These are phyloP conservation scores for Fukomys damarensis DNA, from an alignment of 2,113 vertebrate genomes.

Conservation along the genomic window DNA sequence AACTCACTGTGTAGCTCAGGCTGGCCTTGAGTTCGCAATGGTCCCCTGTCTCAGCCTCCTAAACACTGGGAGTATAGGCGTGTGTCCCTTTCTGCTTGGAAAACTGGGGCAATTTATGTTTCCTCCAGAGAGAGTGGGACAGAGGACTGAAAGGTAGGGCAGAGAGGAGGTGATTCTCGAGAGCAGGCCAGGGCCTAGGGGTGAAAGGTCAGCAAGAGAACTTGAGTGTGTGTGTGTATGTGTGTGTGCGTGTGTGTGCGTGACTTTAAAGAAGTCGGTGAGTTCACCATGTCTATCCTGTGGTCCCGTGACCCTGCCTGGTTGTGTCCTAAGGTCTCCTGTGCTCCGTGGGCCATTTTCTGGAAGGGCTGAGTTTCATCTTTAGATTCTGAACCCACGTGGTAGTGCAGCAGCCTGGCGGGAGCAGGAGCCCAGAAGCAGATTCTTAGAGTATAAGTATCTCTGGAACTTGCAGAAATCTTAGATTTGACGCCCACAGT, in stretches of 20 bases:
- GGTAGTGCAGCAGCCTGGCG: not conserved
- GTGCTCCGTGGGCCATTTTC: not conserved
- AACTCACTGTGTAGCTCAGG: not conserved
- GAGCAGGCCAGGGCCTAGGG: not conserved
- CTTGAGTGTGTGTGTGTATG: not conserved
- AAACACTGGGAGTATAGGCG: not conserved
- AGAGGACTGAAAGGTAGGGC: not conserved
- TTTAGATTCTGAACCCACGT: not conserved
- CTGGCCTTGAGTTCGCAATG: not conserved
- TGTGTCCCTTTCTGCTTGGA: not conserved
- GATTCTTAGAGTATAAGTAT: not conserved
- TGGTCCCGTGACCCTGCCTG: not conserved
- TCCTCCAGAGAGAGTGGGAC: not conserved
- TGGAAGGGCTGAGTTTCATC: not conserved
- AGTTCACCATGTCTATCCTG: not conserved
- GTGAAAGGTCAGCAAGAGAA: not conserved
- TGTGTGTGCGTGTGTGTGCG: not conserved
- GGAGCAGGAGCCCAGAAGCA: not conserved
- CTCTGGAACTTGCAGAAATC: not conserved
- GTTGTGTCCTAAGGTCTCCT: not conserved
- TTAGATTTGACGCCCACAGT: not conserved
- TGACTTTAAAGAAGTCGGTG: slow-evolving; percentile 1
- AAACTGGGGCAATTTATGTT: not conserved
- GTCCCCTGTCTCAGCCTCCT: not conserved
- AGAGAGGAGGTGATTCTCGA: not conserved